phyloP scores from a whole-genome alignment of 2,113 vertebrate species.

The Cyanistes caeruleus region DNA sequence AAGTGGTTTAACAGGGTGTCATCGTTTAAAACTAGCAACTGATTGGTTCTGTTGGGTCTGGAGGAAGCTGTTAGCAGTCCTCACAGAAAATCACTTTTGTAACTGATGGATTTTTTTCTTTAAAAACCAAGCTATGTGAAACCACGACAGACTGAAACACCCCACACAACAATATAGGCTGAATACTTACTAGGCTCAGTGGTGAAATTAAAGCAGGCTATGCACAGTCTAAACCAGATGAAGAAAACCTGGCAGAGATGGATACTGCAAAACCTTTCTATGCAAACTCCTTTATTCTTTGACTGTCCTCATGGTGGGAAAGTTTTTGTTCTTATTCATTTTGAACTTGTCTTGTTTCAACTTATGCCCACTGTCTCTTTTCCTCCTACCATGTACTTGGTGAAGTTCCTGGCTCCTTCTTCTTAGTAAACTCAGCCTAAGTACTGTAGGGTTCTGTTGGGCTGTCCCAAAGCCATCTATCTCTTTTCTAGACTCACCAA shows the following conservation, averaged over 20 bases:
- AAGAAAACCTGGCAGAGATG: neutral
- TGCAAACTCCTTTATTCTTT: neutral
- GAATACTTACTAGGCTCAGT: neutral
- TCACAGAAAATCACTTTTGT: neutral
- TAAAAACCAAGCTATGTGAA: neutral
- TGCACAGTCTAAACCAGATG: neutral
- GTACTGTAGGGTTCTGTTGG: neutral
- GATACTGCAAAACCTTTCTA: neutral
- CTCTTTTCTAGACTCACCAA: neutral
- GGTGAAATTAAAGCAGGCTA: neutral
- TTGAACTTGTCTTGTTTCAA: neutral
- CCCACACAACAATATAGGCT: too few species aligned
- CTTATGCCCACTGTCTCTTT: neutral
- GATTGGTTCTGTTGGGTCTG: too few species aligned
- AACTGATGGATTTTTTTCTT: neutral
- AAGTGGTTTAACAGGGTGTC: neutral
- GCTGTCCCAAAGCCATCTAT: neutral
- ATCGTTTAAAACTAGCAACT: neutral
- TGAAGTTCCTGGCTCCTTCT: neutral
- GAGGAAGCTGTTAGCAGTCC: neutral
- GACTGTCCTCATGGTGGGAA: neutral
- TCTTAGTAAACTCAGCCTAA: neutral
- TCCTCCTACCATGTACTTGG: neutral
- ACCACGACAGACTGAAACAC: neutral
- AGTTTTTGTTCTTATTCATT: neutral